A percentile compares a stretch with the other conserved stretches of the same genome.
Evolutionary conservation across 2,888 invertebrate species (phyloP).

Genomic region (Orgyia antiqua): DNA sequence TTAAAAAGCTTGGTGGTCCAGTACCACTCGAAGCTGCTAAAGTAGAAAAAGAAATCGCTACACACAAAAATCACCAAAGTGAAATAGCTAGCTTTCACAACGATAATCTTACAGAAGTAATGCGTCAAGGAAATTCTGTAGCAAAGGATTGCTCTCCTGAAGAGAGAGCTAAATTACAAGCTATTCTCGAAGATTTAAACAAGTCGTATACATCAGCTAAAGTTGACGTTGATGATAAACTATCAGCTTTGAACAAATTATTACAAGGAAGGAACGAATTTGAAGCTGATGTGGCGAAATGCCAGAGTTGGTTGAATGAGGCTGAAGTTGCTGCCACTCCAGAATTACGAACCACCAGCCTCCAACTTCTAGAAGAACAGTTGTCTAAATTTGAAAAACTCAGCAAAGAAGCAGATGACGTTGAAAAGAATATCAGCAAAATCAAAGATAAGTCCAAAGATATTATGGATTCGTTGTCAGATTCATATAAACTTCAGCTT

Average conservation of each 20-base stretch:
- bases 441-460: constrained; percentile 88
- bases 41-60: constrained; percentile 89
- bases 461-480: constrained; percentile 87
- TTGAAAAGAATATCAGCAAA: constrained; percentile 84
- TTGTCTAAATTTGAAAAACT: constrained; percentile 90
- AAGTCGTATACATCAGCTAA: constrained; percentile 85
- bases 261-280: constrained; percentile 88
- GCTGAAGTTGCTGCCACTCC: constrained; percentile 91
- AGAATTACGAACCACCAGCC: constrained; percentile 87
- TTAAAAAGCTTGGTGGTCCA: constrained; percentile 86
- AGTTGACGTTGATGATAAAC: constrained; percentile 84
- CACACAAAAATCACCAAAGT: constrained; percentile 85
- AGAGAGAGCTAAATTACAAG: constrained; percentile 81
- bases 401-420: constrained; percentile 84
- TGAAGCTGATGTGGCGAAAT: constrained; percentile 88
- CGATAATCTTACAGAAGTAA: constrained; percentile 84
- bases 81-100: constrained; percentile 89
- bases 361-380: constrained; percentile 92
- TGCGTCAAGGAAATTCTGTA: constrained; percentile 86
- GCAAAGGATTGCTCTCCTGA: constrained; percentile 89
- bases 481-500: constrained; percentile 90
- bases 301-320: constrained; percentile 93
- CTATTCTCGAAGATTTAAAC: constrained; percentile 82
- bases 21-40: constrained; percentile 88
- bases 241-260: constrained; percentile 83